phyloP scores from a whole-genome alignment of 2,888 invertebrate species.

The Agonum fuliginosum region DNA sequence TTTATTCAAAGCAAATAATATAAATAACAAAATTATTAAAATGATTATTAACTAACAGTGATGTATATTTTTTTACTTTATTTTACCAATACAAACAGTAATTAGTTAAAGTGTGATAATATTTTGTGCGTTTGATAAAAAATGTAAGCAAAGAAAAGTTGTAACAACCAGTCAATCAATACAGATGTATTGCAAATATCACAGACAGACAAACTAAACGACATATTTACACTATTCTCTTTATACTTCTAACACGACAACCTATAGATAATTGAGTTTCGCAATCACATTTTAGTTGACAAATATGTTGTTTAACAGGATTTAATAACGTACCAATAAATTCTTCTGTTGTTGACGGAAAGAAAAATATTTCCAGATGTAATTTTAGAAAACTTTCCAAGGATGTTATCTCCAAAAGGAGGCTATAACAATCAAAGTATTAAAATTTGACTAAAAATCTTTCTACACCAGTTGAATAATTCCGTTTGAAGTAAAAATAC shows the following conservation, averaged over 20 bases:
- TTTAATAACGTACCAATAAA: slow-evolving; percentile 77
- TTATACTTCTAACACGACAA: slow-evolving; percentile 70
- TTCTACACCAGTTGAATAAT: slow-evolving; percentile 6
- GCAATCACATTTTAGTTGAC: slow-evolving; percentile 74
- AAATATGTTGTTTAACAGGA: slow-evolving; percentile 74
- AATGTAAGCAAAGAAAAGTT: slow-evolving; percentile 7
- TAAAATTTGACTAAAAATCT: slow-evolving; percentile 23
- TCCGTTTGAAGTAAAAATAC: slow-evolving; percentile 19
- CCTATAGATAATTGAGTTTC: slow-evolving; percentile 74
- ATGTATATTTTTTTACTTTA: neutral
- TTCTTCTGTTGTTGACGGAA: slow-evolving; percentile 77
- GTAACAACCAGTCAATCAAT: slow-evolving; percentile 23
- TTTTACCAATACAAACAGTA: neutral
- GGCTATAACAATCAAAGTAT: slow-evolving; percentile 68
- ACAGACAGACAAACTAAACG: slow-evolving; percentile 48
- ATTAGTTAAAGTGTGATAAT: neutral
- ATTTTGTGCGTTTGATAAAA: slow-evolving; percentile 18
- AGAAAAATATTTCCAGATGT: slow-evolving; percentile 75
- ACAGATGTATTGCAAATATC: slow-evolving; percentile 47
- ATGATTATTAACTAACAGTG: neutral
- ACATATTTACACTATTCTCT: slow-evolving; percentile 65
- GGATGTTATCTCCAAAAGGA: slow-evolving; percentile 74
- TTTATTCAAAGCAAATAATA: neutral
- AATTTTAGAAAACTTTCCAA: slow-evolving; percentile 75
- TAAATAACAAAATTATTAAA: neutral